Conservation (phyloP, 2,797 vertebrate species). For the Muscicapa comitata region DNA sequence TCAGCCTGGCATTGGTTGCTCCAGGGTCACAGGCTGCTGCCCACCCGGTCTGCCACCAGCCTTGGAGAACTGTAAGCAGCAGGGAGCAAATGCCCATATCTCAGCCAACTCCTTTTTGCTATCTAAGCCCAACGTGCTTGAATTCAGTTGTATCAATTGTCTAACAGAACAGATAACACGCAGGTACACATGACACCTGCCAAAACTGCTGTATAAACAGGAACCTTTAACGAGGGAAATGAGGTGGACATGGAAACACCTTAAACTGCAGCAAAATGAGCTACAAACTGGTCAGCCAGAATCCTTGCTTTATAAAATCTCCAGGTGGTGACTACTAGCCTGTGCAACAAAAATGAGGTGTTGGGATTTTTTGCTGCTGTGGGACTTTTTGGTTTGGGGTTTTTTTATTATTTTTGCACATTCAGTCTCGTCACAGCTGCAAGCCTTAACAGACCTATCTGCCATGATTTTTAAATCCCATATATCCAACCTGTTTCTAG, state of each 20-base stretch:
- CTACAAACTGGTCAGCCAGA: background rate
- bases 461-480: background rate
- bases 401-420: background rate
- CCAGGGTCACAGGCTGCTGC: background rate
- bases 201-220: background rate
- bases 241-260: background rate
- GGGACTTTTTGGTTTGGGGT: accelerated
- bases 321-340: background rate
- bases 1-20: background rate
- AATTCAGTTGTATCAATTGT: background rate
- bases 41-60: too few species aligned
- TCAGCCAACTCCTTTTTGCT: background rate
- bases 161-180: background rate
- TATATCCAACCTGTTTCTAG: background rate
- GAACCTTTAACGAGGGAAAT: background rate
- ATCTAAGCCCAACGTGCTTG: background rate
- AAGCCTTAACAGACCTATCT: background rate
- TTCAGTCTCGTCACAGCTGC: background rate
- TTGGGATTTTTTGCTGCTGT: accelerated
- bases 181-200: accelerated
- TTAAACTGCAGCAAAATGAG: background rate
- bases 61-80: background rate
- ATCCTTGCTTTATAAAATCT: background rate
- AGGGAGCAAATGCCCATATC: background rate
- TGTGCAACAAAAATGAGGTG: background rate